Evolutionary conservation across 2,113 vertebrate species (phyloP).

Genomic region (Eubucco bourcierii): DNA sequence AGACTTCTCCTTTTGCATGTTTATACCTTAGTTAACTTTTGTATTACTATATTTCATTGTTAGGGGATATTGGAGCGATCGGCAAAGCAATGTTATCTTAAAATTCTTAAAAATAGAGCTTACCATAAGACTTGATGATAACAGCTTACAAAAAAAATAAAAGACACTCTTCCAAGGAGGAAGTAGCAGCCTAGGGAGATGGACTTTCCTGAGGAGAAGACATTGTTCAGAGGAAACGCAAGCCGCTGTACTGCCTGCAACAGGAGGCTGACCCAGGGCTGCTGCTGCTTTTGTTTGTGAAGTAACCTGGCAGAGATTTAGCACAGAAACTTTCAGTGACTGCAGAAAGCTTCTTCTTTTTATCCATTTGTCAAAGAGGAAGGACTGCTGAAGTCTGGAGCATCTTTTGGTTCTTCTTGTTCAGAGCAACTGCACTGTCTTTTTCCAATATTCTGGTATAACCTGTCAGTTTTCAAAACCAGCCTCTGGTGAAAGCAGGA

Average conservation of each 20-base stretch:
- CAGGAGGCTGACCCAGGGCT: neutral
- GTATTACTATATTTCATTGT: conserved; percentile 71
- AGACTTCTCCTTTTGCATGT: conserved; percentile 79
- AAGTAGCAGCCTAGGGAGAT: neutral
- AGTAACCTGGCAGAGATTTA: neutral
- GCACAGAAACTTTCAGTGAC: neutral
- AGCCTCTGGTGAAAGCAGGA: neutral
- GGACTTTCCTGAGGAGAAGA: neutral
- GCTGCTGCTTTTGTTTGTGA: neutral
- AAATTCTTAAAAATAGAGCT: conserved; percentile 34
- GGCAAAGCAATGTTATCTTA: conserved; percentile 58
- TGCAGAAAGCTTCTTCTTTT: fast-evolving
- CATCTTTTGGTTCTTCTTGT: neutral
- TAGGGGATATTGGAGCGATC: conserved; percentile 49
- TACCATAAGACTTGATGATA: conserved; percentile 18
- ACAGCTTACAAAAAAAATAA: neutral
- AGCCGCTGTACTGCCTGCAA: neutral
- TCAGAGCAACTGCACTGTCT: neutral
- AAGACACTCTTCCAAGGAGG: neutral
- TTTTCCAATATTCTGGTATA: neutral
- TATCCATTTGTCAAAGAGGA: neutral
- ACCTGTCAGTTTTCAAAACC: neutral
- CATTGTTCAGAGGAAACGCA: neutral
- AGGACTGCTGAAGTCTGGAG: neutral
- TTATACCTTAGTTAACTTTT: conserved; percentile 82